These are phyloP conservation scores for Octodon degus DNA, from an alignment of 2,113 vertebrate species.

Conservation along the genomic window DNA sequence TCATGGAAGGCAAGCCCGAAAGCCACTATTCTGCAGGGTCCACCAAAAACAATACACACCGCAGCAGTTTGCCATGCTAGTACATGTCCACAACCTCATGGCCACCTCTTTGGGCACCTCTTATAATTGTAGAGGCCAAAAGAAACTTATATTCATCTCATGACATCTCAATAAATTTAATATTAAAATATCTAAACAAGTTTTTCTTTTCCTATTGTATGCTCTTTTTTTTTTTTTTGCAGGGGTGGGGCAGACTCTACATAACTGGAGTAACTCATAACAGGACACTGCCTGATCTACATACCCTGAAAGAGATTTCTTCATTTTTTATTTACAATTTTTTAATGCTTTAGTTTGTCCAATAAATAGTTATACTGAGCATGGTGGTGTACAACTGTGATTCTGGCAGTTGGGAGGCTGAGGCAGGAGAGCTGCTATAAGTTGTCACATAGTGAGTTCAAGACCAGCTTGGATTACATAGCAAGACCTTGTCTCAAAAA, in stretches of 20 bases:
- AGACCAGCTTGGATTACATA: no score
- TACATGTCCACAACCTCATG: neutral
- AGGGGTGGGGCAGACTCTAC: neutral
- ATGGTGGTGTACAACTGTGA: neutral
- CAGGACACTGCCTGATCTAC: neutral
- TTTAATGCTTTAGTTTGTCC: neutral
- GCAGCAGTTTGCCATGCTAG: neutral
- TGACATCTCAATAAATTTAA: neutral
- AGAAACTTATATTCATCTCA: neutral
- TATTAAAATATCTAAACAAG: neutral
- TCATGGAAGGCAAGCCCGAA: neutral
- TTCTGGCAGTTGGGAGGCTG: neutral
- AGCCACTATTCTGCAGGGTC: neutral
- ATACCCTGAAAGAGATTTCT: neutral
- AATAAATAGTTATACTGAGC: neutral
- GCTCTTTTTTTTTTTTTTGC: neutral
- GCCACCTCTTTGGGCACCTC: neutral
- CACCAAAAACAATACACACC: no score
- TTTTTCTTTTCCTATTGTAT: neutral
- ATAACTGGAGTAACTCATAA: neutral
- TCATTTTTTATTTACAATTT: neutral
- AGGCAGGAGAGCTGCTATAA: neutral
- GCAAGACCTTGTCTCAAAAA: no score
- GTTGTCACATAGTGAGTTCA: neutral
- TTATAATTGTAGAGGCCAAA: neutral